Evolutionary conservation across 2,888 invertebrate genomes (phyloP), one percentile per base, ranked within the genome.

Genomic region (Epicampocera succincta): DNA sequence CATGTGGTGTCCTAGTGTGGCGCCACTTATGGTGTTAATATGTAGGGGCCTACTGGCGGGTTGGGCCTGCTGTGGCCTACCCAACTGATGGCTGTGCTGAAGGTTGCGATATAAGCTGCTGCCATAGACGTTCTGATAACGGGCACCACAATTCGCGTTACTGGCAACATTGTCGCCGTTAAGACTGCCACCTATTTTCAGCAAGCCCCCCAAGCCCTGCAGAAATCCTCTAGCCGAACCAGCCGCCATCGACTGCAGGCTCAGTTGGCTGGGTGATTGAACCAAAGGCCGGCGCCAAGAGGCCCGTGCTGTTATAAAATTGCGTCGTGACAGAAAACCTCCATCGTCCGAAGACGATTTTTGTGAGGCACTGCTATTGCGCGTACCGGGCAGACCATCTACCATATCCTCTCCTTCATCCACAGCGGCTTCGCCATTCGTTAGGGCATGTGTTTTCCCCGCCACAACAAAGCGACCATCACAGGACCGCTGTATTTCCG

Each of bases 311-410:
- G 92, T 90, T 77, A 91, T 89, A 84, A 92, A 91, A 68, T 87
- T 89, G 6, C 92, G 91, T 54, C 93, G 92, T 69, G 95, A 95
- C 75, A 96, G 92, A 91, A 96, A 96, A 42, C 96, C 96, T 75
- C 96, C 96, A 91, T 96, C 96, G 91, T 96, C 96, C 88, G 95
- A 96, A 85, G 94, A 94, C 79, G 94, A 94, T 44, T 88, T 89
- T 78, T 91, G 90, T 21, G 93, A 92, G 85, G 93, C 93, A 69
- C 93, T 92, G 88, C 93, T 94, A 87, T 92, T 92, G 86, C 93
- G 92, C 61, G 93, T 91, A 0, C 85, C 86, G 11, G 88, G 87
- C 13, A 87, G 85, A 52, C 86, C 87, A 56, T 85, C 85, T 2
- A 84, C 69, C n/a, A 82, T 85, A 44, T 88, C 88, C 12, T 84